A percentile compares a stretch with the other conserved stretches of the same genome.
Conservation (phyloP, 2,797 vertebrate species). For the Brachymystax lenok region DNA sequence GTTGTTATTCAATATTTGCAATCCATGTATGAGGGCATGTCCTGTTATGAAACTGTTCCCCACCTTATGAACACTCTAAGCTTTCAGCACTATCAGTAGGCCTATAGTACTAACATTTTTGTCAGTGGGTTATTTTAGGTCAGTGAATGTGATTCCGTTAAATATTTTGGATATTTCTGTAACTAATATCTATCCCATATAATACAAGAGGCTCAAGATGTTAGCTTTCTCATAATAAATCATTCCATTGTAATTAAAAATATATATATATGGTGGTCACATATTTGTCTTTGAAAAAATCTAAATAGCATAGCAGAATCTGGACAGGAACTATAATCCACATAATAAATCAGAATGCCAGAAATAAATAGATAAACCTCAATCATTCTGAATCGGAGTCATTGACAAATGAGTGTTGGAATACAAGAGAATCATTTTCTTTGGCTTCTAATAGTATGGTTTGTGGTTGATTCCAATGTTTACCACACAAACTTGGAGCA, state of each 20-base stretch:
- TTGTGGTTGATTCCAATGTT: background rate
- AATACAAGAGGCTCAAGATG: background rate
- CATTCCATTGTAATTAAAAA: background rate
- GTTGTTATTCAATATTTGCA: background rate
- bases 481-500: background rate
- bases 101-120: background rate
- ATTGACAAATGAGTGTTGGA: background rate
- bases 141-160: background rate
- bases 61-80: background rate
- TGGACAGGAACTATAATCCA: background rate
- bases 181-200: background rate
- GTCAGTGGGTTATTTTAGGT: background rate
- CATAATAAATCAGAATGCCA: background rate
- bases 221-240: conserved; percentile 4
- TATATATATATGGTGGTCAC: background rate
- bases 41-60: background rate
- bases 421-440: background rate
- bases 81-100: background rate
- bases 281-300: conserved; percentile 13
- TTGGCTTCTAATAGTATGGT: background rate
- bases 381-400: background rate
- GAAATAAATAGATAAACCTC: background rate
- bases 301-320: background rate
- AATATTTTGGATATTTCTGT: conserved; percentile 5
- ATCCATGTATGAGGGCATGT: background rate